Evolutionary conservation across 2,888 invertebrate species (phyloP), one percentile per base, ranked within the genome.

Genomic region (Nomada flava): DNA sequence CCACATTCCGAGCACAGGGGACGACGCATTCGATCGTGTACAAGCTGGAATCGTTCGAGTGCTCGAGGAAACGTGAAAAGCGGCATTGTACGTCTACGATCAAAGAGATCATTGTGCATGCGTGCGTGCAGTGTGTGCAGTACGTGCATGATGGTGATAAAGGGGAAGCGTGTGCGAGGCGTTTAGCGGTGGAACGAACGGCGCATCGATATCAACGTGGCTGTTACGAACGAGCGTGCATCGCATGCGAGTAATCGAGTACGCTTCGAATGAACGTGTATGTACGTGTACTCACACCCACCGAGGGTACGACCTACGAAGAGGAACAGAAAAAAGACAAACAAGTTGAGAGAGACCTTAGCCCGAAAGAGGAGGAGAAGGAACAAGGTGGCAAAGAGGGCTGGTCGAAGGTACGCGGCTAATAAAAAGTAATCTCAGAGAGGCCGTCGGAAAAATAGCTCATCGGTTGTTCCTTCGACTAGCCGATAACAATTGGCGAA

Each of bases 221-320:
- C 29, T 60, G 52, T 67, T 26, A 62, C 11, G 36, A 50, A 57
- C 20, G 55, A 55, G 47, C 70, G 52, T 79, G 87, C 74, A 68
- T 55, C 69, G 52, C 70, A 47, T 85, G 72, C 72, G 36, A 76
- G 55, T 55, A 76, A 59, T 62, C 20, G 63, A 73, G 73, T 77
- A 67, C 57, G 29, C 70, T 60, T 65, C 36, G 75, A 75, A 85
- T 82, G 29, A 79, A 83, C 81, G 76, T 76, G n/a, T 75, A 82
- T 73, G 75, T 82, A 65, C 47, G 47, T 89, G 88, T 92, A 92
- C 92, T 93, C 92, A 92, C 92, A 91, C 90, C 89, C 85, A 91
- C 90, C 91, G 86, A 91, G 88, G 83, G 89, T 90, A 91, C 87
- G 89, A 92, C 92, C 92, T 92, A 92, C 89, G 89, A 88, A 88